Percentiles rank a stretch among this genome's conserved stretches.
These are phyloP conservation scores for Asteroscopus sphinx DNA, from an alignment of 2,888 invertebrate genomes.

Conservation along the genomic window DNA sequence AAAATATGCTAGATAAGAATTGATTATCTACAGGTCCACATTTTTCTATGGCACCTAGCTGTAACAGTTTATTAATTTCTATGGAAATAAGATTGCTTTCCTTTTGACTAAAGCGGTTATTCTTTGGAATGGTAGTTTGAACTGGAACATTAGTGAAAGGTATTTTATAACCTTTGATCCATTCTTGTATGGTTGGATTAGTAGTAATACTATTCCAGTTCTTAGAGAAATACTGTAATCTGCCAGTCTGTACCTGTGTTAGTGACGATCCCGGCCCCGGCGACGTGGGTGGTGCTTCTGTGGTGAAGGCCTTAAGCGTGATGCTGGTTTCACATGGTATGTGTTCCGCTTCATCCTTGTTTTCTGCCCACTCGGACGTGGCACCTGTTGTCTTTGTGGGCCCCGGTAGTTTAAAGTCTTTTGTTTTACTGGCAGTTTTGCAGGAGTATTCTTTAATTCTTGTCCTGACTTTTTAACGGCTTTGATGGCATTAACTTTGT, in stretches of 20 bases:
- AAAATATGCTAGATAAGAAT: slow-evolving; percentile 33
- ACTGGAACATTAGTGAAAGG: not conserved
- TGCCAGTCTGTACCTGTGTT: slow-evolving; percentile 14
- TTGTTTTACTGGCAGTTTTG: slow-evolving; percentile 1
- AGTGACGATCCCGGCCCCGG: slow-evolving; percentile 10
- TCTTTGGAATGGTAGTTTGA: slow-evolving; percentile 1
- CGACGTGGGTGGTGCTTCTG: slow-evolving; percentile 11
- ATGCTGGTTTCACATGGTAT: not conserved
- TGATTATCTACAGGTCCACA: slow-evolving; percentile 12
- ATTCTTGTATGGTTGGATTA: slow-evolving; percentile 2
- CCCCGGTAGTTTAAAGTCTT: slow-evolving; percentile 25
- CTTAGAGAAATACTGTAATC: slow-evolving; percentile 4
- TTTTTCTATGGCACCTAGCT: slow-evolving; percentile 13
- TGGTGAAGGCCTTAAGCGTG: slow-evolving; percentile 2
- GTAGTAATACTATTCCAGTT: slow-evolving; percentile 2
- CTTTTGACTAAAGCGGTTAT: slow-evolving; percentile 6
- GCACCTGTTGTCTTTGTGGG: slow-evolving; percentile 14
- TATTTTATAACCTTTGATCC: slow-evolving; percentile 11
- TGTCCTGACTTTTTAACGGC: slow-evolving; percentile 3
- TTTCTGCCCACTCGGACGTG: slow-evolving; percentile 19
- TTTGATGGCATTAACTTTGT: slow-evolving; percentile 13
- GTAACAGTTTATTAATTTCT: slow-evolving; percentile 13
- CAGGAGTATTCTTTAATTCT: slow-evolving; percentile 11
- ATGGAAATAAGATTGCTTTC: slow-evolving; percentile 6
- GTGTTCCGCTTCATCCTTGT: slow-evolving; percentile 4